Percentiles rank a stretch among this genome's conserved stretches.
These are phyloP conservation scores for Crenuchus spilurus DNA, from an alignment of 2,797 vertebrate genomes.

Conservation along the genomic window DNA sequence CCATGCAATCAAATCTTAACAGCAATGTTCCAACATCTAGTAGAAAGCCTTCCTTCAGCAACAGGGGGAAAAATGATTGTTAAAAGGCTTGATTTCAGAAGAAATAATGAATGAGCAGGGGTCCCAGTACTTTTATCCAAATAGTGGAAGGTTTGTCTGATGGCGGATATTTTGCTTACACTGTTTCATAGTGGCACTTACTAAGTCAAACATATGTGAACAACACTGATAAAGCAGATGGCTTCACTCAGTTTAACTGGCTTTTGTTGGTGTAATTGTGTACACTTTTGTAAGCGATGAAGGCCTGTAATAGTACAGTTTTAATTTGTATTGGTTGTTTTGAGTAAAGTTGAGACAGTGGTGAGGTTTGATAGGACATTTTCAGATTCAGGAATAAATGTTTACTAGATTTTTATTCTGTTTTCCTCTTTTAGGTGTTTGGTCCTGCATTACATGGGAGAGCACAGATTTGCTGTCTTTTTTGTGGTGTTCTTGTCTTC, in stretches of 20 bases:
- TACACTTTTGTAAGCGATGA: slow-evolving; percentile 2
- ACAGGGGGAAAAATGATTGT: no score
- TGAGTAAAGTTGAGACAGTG: not conserved
- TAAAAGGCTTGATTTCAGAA: no score
- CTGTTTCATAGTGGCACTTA: slow-evolving; percentile 17
- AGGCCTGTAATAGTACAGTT: slow-evolving; percentile 10
- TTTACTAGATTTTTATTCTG: slow-evolving; percentile 24
- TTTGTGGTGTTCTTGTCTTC: slow-evolving; percentile 45
- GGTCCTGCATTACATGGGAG: not conserved
- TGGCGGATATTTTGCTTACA: slow-evolving; percentile 17
- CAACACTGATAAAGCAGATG: not conserved
- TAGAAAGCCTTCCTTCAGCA: no score
- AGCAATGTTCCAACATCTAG: no score
- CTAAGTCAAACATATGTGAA: slow-evolving; percentile 21
- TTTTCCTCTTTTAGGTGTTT: slow-evolving; percentile 13
- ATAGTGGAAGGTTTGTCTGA: no score
- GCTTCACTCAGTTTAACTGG: not conserved
- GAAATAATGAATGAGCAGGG: no score
- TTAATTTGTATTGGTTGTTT: slow-evolving; percentile 13
- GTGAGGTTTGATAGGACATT: slow-evolving; percentile 7
- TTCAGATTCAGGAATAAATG: slow-evolving; percentile 22
- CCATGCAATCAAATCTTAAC: no score
- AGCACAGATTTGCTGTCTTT: slow-evolving; percentile 38
- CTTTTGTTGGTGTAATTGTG: slow-evolving; percentile 1
- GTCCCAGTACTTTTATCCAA: no score